Evolutionary conservation across 1,140 invertebrate genomes (phyloP).

Genomic region (Pogonomyrmex californicus): DNA sequence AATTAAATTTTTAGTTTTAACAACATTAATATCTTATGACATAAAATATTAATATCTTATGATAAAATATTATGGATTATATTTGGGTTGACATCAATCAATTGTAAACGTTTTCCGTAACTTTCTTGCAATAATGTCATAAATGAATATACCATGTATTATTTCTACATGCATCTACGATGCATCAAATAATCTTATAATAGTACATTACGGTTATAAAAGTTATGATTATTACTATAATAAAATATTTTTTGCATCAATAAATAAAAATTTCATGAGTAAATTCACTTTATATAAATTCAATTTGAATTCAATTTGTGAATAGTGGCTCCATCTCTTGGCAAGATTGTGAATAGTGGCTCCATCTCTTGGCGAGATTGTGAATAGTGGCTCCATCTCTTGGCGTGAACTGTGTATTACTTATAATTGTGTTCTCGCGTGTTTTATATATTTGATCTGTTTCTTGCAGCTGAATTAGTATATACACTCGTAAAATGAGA

Average conservation of each 20-base stretch:
- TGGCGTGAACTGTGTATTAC: not conserved
- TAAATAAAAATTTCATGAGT: not conserved
- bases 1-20: too few species aligned
- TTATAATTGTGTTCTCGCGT: not conserved
- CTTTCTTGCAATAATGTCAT: not conserved
- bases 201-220: not conserved
- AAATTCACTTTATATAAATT: not conserved
- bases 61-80: not conserved
- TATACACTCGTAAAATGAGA: too few species aligned
- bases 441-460: not conserved
- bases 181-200: not conserved
- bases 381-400: conserved; percentile 8
- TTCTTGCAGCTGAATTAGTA: not conserved
- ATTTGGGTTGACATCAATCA: not conserved
- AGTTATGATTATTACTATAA: not conserved
- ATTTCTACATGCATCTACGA: not conserved
- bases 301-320: not conserved
- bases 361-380: not conserved
- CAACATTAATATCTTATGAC: not conserved
- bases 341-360: too few species aligned
- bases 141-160: not conserved
- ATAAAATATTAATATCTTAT: too few species aligned
- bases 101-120: not conserved
- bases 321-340: too few species aligned
- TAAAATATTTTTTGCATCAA: not conserved